Evolutionary conservation across 2,797 vertebrate species (phyloP), one percentile per base, ranked within the genome.

Genomic region (Takifugu ocellatus): DNA sequence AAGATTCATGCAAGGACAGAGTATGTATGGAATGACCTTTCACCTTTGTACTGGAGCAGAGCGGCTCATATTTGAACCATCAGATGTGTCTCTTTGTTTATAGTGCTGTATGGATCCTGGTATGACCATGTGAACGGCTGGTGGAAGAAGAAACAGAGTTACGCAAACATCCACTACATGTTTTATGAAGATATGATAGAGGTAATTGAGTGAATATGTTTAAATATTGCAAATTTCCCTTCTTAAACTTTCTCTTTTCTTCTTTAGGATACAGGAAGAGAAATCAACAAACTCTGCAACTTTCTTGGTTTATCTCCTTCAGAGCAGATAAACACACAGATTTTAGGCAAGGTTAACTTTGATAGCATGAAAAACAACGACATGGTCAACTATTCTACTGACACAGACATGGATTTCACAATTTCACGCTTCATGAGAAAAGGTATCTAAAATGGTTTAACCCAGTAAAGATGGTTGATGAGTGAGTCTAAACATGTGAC

Each of bases 381-480:
- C 33, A 79, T 79, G 80, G 8, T 39, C 49, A 82, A 82, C 59
- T 65, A 77, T 45, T 92, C 74, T n/a, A 78, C 75, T 0, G 52
- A 17, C 0, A 56, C 10, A 0, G 0, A 89, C 1, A 85, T 95
- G 89, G 89, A 96, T 73, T 91, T 91, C 0, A 61, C 75, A 4
- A 45, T 91, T 36, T 94, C 90, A 5, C 70, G 89, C 3, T 96
- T 95, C 77, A 95, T 95, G 93, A 89, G 92, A 57, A 95, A 96
- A 91, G 94, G 93, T 96, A 66, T 44, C 10, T 3, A 12, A 12
- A 36, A 12, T 12, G 10, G 31, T 56, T 2, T 29, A 8, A 16
- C 43, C 12, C n/a, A 12, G 15, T 7, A n/a, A 25, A 54, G 12
- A 1, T 25, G 27, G 56, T 0, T 54, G 39, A 56, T 1, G 16